Evolutionary conservation across 2,113 vertebrate genomes (phyloP).

Genomic region (Mugil cephalus): DNA sequence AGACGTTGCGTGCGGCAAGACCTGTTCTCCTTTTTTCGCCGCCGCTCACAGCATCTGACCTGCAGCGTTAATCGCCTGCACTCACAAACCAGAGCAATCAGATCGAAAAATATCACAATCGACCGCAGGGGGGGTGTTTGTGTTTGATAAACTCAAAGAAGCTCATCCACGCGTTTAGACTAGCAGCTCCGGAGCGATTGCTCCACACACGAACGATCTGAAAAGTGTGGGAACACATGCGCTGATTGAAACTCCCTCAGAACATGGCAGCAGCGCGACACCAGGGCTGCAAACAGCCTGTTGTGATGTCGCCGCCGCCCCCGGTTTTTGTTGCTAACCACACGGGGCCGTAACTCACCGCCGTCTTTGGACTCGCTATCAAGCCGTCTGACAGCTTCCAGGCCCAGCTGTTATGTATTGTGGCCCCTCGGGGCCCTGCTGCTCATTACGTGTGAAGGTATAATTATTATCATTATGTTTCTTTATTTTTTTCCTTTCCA

Average conservation of each 20-base stretch:
- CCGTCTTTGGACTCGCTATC: conserved; percentile 69
- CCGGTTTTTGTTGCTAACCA: conserved; percentile 53
- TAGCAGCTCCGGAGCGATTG: neutral
- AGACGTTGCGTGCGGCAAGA: conserved; percentile 28
- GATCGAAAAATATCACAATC: neutral
- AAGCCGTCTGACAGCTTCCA: conserved; percentile 74
- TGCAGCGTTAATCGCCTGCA: conserved; percentile 23
- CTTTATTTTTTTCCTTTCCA: conserved; percentile 41
- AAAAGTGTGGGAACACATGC: neutral
- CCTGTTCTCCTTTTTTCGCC: conserved; percentile 39
- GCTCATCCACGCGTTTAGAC: conserved; percentile 33
- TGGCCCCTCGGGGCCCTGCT: conserved; percentile 70
- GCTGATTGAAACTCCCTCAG: neutral
- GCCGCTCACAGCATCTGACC: conserved; percentile 31
- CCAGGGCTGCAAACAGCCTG: conserved; percentile 9
- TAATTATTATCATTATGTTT: conserved; percentile 82
- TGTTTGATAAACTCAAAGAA: neutral
- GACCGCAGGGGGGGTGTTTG: neutral
- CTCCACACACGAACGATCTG: conserved; percentile 5
- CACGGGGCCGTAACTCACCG: conserved; percentile 72
- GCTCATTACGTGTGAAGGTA: conserved; percentile 74
- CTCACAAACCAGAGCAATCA: neutral
- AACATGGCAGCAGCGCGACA: neutral
- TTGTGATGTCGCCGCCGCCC: conserved; percentile 38
- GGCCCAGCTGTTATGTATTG: conserved; percentile 72